A percentile compares a stretch with the other conserved stretches of the same genome.
Conservation (phyloP, 2,113 vertebrate species). For the Paramisgurnus dabryanus region DNA sequence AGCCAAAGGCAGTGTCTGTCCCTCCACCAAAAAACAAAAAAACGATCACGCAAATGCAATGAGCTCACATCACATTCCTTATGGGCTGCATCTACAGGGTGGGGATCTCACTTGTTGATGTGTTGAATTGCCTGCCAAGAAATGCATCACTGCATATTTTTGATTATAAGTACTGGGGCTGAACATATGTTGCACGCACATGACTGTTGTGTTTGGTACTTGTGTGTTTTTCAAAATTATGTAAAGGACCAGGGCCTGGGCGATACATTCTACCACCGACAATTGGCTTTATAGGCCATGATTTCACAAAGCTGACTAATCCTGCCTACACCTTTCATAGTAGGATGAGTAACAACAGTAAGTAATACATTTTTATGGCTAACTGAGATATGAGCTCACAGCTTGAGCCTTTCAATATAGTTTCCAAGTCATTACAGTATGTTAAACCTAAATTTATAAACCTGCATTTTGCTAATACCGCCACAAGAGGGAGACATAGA, state of each 20-base stretch:
- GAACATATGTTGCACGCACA: background rate
- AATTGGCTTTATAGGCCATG: slow-evolving; percentile 77
- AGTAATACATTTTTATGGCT: slow-evolving; percentile 29
- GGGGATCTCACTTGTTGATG: slow-evolving; percentile 10
- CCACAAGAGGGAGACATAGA: slow-evolving; percentile 61
- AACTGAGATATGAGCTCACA: too few species aligned
- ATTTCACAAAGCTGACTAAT: slow-evolving; percentile 74
- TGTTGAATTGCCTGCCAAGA: slow-evolving; percentile 12
- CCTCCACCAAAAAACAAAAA: slow-evolving; percentile 3
- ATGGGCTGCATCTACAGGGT: slow-evolving; percentile 31
- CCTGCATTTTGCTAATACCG: background rate
- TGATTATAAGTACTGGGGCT: background rate
- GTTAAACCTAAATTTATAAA: background rate
- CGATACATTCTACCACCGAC: slow-evolving; percentile 78
- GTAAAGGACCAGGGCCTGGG: slow-evolving; percentile 77
- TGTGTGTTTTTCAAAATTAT: slow-evolving; percentile 10
- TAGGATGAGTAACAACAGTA: slow-evolving; percentile 71
- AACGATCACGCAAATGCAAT: slow-evolving; percentile 13
- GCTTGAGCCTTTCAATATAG: too few species aligned
- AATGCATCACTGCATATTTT: slow-evolving; percentile 16
- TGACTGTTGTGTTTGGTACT: background rate
- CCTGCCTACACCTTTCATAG: slow-evolving; percentile 79
- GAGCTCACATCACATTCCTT: slow-evolving; percentile 46
- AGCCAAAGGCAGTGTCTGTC: slow-evolving; percentile 33
- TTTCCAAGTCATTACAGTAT: too few species aligned